Conservation (phyloP, 2,797 vertebrate species). For the Rhabdomys pumilio region DNA sequence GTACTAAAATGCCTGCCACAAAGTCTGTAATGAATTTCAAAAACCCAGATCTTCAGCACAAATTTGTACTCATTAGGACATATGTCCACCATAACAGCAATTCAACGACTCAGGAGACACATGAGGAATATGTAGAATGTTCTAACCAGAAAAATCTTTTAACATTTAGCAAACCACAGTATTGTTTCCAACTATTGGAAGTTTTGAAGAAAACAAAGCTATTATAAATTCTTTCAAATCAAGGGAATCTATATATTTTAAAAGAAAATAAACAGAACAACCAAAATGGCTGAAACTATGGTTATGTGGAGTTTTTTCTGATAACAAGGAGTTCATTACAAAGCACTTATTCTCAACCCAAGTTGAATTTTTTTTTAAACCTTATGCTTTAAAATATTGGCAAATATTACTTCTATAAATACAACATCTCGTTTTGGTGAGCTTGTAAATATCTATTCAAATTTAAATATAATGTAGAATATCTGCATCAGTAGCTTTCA, state of each 20-base stretch:
- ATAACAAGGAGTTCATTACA: constrained; percentile 56
- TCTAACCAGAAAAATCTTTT: not conserved
- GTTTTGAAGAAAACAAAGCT: constrained; percentile 29
- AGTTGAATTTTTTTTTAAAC: constrained; percentile 30
- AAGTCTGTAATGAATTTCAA: constrained; percentile 61
- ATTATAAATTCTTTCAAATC: constrained; percentile 59
- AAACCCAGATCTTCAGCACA: constrained; percentile 8
- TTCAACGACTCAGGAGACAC: not conserved
- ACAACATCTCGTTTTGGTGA: not conserved
- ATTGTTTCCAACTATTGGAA: constrained; percentile 28
- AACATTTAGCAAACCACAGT: not conserved
- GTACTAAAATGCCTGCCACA: constrained; percentile 51
- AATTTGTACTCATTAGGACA: constrained; percentile 18
- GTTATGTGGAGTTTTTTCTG: constrained; percentile 22
- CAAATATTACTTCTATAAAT: constrained; percentile 4
- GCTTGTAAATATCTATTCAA: constrained; percentile 24
- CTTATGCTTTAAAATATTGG: constrained; percentile 13
- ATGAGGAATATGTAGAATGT: not conserved
- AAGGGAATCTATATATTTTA: not conserved
- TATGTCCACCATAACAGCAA: not conserved
- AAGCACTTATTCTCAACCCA: constrained; percentile 21
- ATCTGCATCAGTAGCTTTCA: not conserved
- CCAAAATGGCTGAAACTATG: constrained; percentile 45
- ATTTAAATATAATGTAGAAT: constrained; percentile 1
- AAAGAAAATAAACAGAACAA: constrained; percentile 54